These are phyloP conservation scores for Acyrthosiphon pisum DNA, from an alignment of 1,140 invertebrate species.

Conservation along the genomic window DNA sequence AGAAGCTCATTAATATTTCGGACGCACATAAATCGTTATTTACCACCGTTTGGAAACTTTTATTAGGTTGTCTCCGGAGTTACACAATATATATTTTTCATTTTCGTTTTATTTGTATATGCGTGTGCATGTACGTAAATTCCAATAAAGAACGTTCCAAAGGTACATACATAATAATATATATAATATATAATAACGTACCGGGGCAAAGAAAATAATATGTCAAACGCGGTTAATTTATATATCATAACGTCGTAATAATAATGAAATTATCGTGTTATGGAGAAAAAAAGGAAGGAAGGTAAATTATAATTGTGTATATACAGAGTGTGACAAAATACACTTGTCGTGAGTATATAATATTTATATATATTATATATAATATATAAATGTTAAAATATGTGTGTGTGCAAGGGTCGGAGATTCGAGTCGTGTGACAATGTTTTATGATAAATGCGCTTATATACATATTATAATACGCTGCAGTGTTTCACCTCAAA, in stretches of 20 bases:
- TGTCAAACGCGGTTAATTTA: conserved; percentile 46
- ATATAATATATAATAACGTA: neutral
- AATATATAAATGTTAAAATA: neutral
- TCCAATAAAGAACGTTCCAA: conserved; percentile 25
- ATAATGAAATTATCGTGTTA: conserved; percentile 34
- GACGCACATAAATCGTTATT: conserved; percentile 39
- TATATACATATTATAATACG: conserved; percentile 16
- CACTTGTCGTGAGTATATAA: neutral
- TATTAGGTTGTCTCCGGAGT: conserved; percentile 46
- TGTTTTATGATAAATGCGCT: conserved; percentile 27
- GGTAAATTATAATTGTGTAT: conserved; percentile 17
- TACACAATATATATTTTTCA: neutral
- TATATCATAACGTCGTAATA: conserved; percentile 36
- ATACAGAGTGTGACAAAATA: conserved; percentile 44
- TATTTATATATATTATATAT: neutral
- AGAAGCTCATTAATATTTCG: conserved; percentile 53
- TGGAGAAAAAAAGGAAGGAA: neutral
- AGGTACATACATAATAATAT: neutral
- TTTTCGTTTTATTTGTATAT: neutral
- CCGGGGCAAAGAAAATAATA: conserved; percentile 34
- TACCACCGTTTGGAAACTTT: conserved; percentile 20
- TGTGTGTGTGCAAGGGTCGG: neutral
- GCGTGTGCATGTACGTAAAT: neutral
- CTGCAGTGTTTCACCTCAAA: conserved; percentile 23
- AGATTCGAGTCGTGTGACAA: conserved; percentile 36